Percentiles rank a stretch among this genome's conserved stretches.
Evolutionary conservation across 2,888 invertebrate genomes (phyloP).

Genomic region (Helicoverpa assulta): DNA sequence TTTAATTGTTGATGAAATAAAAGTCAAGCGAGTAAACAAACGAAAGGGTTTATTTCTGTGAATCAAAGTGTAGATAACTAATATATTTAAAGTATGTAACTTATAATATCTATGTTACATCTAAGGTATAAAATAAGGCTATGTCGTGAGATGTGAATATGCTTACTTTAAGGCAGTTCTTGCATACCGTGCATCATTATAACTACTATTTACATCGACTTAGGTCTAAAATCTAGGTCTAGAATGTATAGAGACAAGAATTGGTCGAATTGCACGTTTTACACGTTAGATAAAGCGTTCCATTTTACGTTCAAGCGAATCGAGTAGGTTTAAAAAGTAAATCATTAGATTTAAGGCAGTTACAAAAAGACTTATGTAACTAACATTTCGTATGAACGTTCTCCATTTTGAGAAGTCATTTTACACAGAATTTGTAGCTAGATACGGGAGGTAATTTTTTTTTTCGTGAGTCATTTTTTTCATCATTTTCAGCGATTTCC

Average conservation of each 20-base stretch:
- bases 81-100: conserved; percentile 65
- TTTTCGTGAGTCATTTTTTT: neutral
- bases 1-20: conserved; percentile 10
- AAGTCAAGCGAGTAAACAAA: conserved; percentile 54
- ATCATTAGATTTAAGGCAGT: conserved; percentile 56
- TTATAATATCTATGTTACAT: conserved; percentile 64
- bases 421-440: conserved; percentile 12
- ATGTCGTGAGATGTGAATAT: conserved; percentile 87
- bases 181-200: conserved; percentile 83
- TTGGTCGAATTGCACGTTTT: conserved; percentile 83
- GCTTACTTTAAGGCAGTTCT: conserved; percentile 87
- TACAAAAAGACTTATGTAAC: conserved; percentile 44
- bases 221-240: conserved; percentile 55
- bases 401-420: conserved; percentile 8
- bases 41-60: conserved; percentile 74
- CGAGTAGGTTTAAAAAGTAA: conserved; percentile 54
- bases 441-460: too few species aligned
- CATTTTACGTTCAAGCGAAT: conserved; percentile 68
- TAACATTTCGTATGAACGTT: conserved; percentile 28
- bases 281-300: conserved; percentile 79
- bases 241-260: conserved; percentile 74
- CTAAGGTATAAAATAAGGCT: conserved; percentile 89
- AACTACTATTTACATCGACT: conserved; percentile 79
- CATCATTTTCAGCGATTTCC: neutral
- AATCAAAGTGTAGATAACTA: conserved; percentile 74